Base-by-base conservation (phyloP, 2,888 invertebrate species). In the Megastigmus dorsalis region DNA sequence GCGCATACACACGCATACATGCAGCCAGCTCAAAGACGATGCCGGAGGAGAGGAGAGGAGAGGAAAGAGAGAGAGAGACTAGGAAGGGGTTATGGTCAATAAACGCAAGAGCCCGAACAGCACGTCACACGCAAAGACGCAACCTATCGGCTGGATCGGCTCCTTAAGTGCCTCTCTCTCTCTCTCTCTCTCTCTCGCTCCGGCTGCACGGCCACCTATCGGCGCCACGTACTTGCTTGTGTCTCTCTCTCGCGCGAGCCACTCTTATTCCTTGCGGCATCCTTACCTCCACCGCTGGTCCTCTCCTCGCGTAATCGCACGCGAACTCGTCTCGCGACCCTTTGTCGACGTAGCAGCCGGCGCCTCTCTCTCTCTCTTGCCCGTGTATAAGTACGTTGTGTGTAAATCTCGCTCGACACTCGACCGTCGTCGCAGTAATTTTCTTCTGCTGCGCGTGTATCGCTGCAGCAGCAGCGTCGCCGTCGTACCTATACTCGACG, bases 41-140 rank as follows among this genome's bases (percentile, higher is more conserved):
- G 20, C 15, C 54, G 43, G 23, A 20, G 57, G 18, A 30, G 48
- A 6, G 48, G 6, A 23, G 20, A n/a, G 50, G n/a, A 33, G 36
- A 20, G 48, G 45, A 66, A 41, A 54, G 54, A 55, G 54, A 45
- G 38, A 36, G 43, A 26, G 54, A 69, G 65, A 28, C 52, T 48
- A 54, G 68, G 82, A 80, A 81, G 87, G 87, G 87, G 86, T 87
- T 87, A 87, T 87, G 87, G 87, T 87, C 86, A 86, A 87, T 87
- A 86, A 87, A 85, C 86, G 86, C 86, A 83, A 43, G 38, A 54
- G 41, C 13, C 23, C n/a, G 20, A 9, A n/a, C 6, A 84, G 84
- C 83, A 84, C 86, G 85, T 86, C 86, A 85, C 85, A 82, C 84
- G 84, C 45, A n/a, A 26, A 41, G 33, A 52, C 52, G 54, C 84